These are phyloP conservation scores for Manis javanica DNA, from an alignment of 2,797 vertebrate species.

Conservation along the genomic window DNA sequence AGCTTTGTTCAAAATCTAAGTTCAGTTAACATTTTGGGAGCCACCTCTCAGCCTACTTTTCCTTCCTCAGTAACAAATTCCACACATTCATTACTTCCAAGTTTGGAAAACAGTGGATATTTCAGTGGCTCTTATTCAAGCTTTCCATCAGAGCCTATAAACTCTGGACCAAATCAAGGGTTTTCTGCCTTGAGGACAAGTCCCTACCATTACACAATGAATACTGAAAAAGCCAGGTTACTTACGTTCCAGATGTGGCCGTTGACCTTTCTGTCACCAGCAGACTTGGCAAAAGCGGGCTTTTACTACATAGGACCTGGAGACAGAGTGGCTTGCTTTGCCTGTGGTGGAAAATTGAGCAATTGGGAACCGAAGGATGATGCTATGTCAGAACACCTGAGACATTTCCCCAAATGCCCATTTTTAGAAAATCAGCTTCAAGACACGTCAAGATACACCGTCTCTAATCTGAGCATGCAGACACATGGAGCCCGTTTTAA, in stretches of 20 bases:
- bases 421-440: conserved; percentile 90
- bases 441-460: conserved; percentile 85
- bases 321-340: conserved; percentile 96
- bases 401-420: conserved; percentile 95
- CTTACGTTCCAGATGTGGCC: conserved; percentile 93
- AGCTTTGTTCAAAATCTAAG: conserved; percentile 94
- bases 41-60: conserved; percentile 91
- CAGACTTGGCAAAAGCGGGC: conserved; percentile 95
- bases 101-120: conserved; percentile 90
- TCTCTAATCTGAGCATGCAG: conserved; percentile 96
- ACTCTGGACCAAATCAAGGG: conserved; percentile 90
- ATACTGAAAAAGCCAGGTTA: conserved; percentile 93
- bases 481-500: conserved; percentile 92
- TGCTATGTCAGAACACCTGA: conserved; percentile 93
- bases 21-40: conserved; percentile 89
- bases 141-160: conserved; percentile 89
- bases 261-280: conserved; percentile 90
- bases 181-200: conserved; percentile 89
- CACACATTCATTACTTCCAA: conserved; percentile 78
- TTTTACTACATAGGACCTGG: conserved; percentile 95
- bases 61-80: conserved; percentile 84
- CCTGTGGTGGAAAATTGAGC: conserved; percentile 94
- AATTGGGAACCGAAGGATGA: conserved; percentile 98
- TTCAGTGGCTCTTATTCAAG: conserved; percentile 91
- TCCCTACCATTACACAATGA: conserved; percentile 91